Percentiles rank a stretch among this genome's conserved stretches.
These are phyloP conservation scores for Anaspis maculata DNA, from an alignment of 2,888 invertebrate genomes.

Conservation along the genomic window DNA sequence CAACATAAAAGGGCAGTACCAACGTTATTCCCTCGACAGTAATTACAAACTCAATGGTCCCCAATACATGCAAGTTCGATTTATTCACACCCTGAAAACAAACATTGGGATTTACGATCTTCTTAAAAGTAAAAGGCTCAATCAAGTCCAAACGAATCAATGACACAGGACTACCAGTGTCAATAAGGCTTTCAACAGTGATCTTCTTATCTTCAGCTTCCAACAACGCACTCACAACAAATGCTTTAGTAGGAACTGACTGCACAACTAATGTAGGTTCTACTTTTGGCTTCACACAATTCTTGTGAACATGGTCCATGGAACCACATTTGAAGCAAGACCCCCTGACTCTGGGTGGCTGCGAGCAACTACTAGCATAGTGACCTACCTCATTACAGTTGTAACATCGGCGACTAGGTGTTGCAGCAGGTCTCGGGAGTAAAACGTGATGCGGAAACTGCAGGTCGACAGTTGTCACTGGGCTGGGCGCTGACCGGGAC, in stretches of 20 bases:
- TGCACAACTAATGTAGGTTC: too few relatives aligned
- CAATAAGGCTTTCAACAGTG: slow-evolving; percentile 2
- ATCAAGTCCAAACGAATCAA: background rate
- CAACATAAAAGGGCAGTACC: slow-evolving; percentile 2
- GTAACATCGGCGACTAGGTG: too few relatives aligned
- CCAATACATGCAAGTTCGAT: background rate
- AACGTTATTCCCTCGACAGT: background rate
- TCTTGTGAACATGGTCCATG: background rate
- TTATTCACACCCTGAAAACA: background rate
- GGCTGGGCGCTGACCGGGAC: too few relatives aligned
- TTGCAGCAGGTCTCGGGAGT: too few relatives aligned
- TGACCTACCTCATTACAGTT: background rate
- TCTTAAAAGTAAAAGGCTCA: too few relatives aligned
- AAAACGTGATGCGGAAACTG: too few relatives aligned
- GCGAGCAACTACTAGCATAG: background rate
- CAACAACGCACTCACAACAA: too few relatives aligned
- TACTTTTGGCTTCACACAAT: too few relatives aligned
- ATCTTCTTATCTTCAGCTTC: too few relatives aligned
- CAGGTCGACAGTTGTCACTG: too few relatives aligned
- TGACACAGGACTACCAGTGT: slow-evolving; percentile 9
- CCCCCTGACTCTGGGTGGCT: background rate
- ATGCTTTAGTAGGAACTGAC: too few relatives aligned
- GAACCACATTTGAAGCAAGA: background rate
- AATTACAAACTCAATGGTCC: background rate
- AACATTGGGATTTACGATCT: too few relatives aligned